Evolutionary conservation across 2,113 vertebrate genomes (phyloP).

Genomic region (Microtus oregoni): DNA sequence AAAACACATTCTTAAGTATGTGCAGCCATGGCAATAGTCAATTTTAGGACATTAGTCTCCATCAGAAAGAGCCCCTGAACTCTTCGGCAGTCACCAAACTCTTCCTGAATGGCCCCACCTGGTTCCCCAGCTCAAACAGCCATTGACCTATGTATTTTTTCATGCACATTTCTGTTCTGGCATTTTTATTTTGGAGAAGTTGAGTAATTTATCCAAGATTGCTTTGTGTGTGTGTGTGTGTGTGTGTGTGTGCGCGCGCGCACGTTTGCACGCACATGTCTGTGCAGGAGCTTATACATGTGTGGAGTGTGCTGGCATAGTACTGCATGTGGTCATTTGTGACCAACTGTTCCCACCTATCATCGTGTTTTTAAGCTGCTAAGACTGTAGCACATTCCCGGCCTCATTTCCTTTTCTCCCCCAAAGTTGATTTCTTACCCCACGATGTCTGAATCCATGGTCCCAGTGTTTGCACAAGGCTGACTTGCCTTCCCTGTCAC

Average conservation of each 20-base stretch:
- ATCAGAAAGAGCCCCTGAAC: neutral
- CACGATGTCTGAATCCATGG: neutral
- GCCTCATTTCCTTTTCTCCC: neutral
- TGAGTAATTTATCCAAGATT: no score
- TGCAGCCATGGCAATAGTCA: neutral
- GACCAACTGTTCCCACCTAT: neutral
- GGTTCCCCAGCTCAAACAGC: neutral
- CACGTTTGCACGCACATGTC: no score
- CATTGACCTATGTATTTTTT: neutral
- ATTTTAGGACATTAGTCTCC: neutral
- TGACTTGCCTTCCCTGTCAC: neutral
- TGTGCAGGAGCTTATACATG: neutral
- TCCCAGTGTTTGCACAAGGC: neutral
- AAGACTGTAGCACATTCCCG: neutral
- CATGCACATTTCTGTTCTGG: neutral
- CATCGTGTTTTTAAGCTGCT: neutral
- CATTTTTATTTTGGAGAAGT: neutral
- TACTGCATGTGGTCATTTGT: neutral
- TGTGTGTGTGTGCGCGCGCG: no score
- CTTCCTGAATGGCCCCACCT: neutral
- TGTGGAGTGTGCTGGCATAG: neutral
- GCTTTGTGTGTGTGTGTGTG: no score
- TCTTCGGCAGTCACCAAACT: rapidly evolving
- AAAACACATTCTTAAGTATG: neutral
- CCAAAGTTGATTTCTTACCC: neutral